These are phyloP conservation scores for Hipposideros armiger DNA, from an alignment of 2,113 vertebrate species.

Conservation along the genomic window DNA sequence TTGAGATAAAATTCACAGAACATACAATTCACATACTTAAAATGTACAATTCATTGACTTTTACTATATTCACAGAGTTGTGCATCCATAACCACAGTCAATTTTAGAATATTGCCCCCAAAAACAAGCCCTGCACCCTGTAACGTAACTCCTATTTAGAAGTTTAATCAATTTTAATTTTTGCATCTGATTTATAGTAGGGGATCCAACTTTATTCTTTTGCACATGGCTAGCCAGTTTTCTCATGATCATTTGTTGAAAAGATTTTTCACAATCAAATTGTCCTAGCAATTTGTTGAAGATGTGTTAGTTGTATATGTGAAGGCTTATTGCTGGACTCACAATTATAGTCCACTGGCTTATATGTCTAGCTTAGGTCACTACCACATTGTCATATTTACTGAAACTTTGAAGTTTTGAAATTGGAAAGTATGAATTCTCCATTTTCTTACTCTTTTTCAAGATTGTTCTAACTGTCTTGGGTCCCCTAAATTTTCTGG, in stretches of 20 bases:
- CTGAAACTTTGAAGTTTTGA: slow-evolving; percentile 1
- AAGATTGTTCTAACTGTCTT: background rate
- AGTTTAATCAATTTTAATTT: background rate
- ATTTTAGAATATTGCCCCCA: background rate
- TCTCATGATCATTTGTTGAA: background rate
- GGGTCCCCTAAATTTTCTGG: background rate
- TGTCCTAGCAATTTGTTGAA: background rate
- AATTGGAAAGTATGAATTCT: background rate
- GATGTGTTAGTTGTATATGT: background rate
- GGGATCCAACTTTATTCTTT: background rate
- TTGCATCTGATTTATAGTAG: background rate
- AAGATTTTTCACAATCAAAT: background rate
- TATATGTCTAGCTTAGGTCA: background rate
- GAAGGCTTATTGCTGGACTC: background rate
- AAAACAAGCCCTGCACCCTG: background rate
- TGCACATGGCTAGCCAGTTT: background rate
- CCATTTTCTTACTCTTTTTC: background rate
- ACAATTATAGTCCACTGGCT: background rate
- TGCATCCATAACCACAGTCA: background rate
- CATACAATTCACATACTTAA: background rate
- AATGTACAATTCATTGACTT: background rate
- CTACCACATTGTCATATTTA: background rate
- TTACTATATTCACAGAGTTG: background rate
- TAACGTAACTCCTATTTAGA: background rate
- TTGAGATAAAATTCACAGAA: background rate